Evolutionary conservation across 2,797 vertebrate genomes (phyloP).

Genomic region (Chaenodraco wilsoni): DNA sequence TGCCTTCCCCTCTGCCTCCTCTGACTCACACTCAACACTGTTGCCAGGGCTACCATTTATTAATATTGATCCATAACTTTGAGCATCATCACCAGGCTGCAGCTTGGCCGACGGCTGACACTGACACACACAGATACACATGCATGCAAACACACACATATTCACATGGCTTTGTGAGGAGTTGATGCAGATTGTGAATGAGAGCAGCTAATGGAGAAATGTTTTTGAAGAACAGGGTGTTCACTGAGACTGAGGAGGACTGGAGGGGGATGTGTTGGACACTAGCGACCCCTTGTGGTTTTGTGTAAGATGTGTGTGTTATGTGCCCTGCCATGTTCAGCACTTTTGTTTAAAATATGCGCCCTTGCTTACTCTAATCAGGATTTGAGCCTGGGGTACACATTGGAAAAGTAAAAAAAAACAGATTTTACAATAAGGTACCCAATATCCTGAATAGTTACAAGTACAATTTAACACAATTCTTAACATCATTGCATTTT

Average conservation of each 20-base stretch:
- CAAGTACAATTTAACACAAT: not conserved
- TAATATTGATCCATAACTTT: conserved; percentile 85
- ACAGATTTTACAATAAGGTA: not conserved
- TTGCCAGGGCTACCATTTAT: conserved; percentile 88
- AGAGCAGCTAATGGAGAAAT: conserved; percentile 42
- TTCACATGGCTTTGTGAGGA: conserved; percentile 31
- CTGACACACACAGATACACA: conserved; percentile 17
- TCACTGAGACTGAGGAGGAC: conserved; percentile 47
- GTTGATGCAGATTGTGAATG: conserved; percentile 48
- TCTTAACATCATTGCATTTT: not conserved
- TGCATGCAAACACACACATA: conserved; percentile 12
- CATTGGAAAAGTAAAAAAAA: not conserved
- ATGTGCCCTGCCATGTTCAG: not conserved
- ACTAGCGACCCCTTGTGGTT: conserved; percentile 69
- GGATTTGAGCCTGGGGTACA: not conserved
- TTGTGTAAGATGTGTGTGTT: not conserved
- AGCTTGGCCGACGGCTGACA: conserved; percentile 63
- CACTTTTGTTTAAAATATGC: not conserved
- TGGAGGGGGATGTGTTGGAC: conserved; percentile 31
- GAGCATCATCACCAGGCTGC: conserved; percentile 71
- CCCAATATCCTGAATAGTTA: not conserved
- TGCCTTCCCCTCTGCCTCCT: conserved; percentile 76
- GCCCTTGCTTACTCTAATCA: not conserved
- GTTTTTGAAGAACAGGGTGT: conserved; percentile 58
- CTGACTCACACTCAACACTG: conserved; percentile 80